Percentiles rank a stretch among this genome's conserved stretches.
Evolutionary conservation across 2,888 invertebrate genomes (phyloP).

Genomic region (Mallateleia sp.): DNA sequence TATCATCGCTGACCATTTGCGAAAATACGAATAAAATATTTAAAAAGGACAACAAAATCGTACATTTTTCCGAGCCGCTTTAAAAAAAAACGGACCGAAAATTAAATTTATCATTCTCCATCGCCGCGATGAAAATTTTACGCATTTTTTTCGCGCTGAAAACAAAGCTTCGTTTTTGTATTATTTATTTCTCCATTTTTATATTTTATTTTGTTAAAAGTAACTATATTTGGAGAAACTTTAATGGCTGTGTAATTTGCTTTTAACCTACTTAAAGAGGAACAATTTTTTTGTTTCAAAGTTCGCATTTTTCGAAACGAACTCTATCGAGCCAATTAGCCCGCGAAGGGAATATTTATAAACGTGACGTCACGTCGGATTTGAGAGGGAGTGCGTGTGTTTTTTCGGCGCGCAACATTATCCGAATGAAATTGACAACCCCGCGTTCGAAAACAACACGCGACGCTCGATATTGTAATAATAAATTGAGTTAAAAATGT

Average conservation of each 20-base stretch:
- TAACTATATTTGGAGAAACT: conserved; percentile 2
- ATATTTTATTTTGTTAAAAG: neutral
- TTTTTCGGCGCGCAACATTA: conserved; percentile 12
- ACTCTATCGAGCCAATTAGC: neutral
- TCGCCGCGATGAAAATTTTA: neutral
- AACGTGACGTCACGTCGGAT: conserved; percentile 4
- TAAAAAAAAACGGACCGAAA: neutral
- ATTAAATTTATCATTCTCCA: neutral
- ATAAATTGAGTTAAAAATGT: conserved; percentile 72
- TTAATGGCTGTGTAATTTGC: conserved; percentile 3
- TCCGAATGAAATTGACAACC: conserved; percentile 47
- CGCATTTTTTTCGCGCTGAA: neutral
- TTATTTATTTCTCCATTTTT: neutral
- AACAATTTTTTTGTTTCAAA: neutral
- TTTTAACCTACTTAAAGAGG: conserved; percentile 4
- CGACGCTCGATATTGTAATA: conserved; percentile 62
- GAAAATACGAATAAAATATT: too few relatives aligned
- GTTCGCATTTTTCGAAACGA: conserved; percentile 5
- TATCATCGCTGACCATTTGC: too few relatives aligned
- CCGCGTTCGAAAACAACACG: conserved; percentile 43
- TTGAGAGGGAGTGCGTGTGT: neutral
- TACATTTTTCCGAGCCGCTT: neutral
- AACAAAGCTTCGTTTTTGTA: neutral
- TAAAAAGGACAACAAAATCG: too few relatives aligned
- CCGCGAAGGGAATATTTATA: conserved; percentile 31